Base-by-base conservation (phyloP, 2,888 invertebrate species). In the Pachymerium ferrugineum region DNA sequence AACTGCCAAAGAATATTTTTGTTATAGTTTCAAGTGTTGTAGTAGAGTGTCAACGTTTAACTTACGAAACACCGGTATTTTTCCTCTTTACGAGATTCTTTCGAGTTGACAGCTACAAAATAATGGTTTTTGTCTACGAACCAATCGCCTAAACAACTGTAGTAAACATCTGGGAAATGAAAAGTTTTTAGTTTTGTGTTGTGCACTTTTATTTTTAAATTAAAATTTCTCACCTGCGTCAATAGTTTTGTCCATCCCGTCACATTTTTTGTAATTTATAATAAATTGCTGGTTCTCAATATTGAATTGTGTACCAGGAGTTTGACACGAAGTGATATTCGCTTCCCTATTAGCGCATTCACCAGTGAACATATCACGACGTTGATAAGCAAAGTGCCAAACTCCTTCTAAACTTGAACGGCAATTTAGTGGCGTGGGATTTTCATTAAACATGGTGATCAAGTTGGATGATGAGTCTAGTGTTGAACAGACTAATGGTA, bases 281-380 rank as follows among this genome's bases (percentile, higher is more conserved):
- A 93, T 93, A 80, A 97, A 97, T 82, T 97, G 96, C 82, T 97
- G 95, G 84, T 97, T 97, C 72, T 95, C 94, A 77, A 97, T 96
- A 76, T 96, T 86, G 83, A 95, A 97, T 81, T 95, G 93, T 12
- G 95, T 94, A 75, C 97, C 97, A 2, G 97, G 94, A 22, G 93
- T 93, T 84, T 97, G 97, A 81, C 97, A 97, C 0, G 97, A 96
- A 79, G 89, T 88, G 77, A 97, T 94, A 80, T 91, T 90, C 3
- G 93, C 94, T 82, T 93, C 93, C 0, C 80, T 91, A 81, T 93
- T 87, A 79, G 90, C 88, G 81, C 97, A 97, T 82, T 94, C 94
- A 71, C 95, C 95, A 22, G 93, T 94, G 79, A 94, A 95, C 75
- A 79, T 78, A 70, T 78, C 79, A 69, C 92, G 87, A 82, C 94